phyloP scores from a whole-genome alignment of 1,140 invertebrate species.

The Zaprionus taronus region DNA sequence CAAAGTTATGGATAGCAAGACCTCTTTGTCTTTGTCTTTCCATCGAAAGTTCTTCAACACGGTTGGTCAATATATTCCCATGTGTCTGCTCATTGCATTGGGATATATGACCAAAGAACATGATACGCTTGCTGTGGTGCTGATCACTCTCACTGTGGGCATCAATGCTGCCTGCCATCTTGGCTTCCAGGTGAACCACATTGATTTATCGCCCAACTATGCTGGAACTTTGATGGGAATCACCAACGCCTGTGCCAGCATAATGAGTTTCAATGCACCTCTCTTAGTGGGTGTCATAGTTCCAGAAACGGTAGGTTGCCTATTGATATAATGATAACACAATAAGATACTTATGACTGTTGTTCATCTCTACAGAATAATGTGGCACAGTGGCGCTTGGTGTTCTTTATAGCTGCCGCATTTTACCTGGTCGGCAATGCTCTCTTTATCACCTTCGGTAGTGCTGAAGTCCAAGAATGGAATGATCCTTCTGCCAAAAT shows the following conservation, averaged over 20 bases:
- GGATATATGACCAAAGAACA: conserved; percentile 45
- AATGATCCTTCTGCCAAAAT: conserved; percentile 85
- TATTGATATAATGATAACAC: not conserved
- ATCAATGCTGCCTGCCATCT: conserved; percentile 86
- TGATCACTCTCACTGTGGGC: conserved; percentile 55
- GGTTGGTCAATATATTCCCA: conserved; percentile 86
- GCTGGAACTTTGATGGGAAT: conserved; percentile 88
- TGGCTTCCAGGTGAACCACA: conserved; percentile 88
- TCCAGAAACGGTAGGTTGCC: conserved; percentile 86
- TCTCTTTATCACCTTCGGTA: conserved; percentile 88
- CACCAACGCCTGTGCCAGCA: conserved; percentile 89
- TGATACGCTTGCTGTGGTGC: conserved; percentile 85
- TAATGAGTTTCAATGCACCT: conserved; percentile 89
- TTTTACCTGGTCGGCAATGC: conserved; percentile 89
- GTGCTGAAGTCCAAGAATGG: conserved; percentile 87
- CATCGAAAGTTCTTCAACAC: conserved; percentile 88
- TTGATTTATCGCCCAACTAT: conserved; percentile 91
- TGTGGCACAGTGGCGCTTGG: conserved; percentile 88
- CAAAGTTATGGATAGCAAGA: conserved; percentile 14
- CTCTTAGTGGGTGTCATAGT: conserved; percentile 87
- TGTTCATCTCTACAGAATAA: conserved; percentile 79
- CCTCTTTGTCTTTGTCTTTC: conserved; percentile 21
- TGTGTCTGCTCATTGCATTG: conserved; percentile 86
- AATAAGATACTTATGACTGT: not conserved
- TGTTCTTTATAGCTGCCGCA: conserved; percentile 90